Percentiles rank a stretch among this genome's conserved stretches.
phyloP scores from a whole-genome alignment of 2,888 invertebrate genomes.

The Nomada ferruginata region DNA sequence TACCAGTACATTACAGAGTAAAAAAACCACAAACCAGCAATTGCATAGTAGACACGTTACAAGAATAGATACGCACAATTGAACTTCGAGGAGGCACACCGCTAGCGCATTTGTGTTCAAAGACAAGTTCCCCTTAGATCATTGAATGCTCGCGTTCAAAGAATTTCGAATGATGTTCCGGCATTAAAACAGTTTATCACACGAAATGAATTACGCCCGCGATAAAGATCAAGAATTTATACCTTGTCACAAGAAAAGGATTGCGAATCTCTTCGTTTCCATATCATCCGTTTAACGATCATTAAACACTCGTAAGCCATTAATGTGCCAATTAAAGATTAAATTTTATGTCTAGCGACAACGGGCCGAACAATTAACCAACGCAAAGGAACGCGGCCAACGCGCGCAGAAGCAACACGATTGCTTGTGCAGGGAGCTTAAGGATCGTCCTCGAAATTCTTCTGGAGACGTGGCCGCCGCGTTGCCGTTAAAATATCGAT shows the following conservation, averaged over 20 bases:
- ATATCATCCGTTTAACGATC: constrained; percentile 4
- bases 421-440: constrained; percentile 55
- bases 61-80: no score
- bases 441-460: constrained; percentile 61
- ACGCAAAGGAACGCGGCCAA: constrained; percentile 20
- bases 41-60: no score
- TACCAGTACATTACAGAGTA: no score
- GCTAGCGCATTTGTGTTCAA: no score
- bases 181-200: background rate
- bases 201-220: background rate
- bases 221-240: background rate
- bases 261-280: background rate
- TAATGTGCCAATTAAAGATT: constrained; percentile 12
- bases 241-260: background rate
- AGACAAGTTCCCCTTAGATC: no score
- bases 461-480: constrained; percentile 46
- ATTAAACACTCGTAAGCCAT: constrained; percentile 9
- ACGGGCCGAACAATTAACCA: constrained; percentile 24
- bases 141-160: no score
- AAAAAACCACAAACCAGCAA: no score
- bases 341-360: background rate
- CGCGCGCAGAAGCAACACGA: constrained; percentile 19
- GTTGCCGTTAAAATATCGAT: constrained; percentile 72
- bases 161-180: background rate
- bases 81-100: no score